These are phyloP conservation scores for Poecilia velifera DNA, from an alignment of 2,797 vertebrate genomes.

Conservation along the genomic window DNA sequence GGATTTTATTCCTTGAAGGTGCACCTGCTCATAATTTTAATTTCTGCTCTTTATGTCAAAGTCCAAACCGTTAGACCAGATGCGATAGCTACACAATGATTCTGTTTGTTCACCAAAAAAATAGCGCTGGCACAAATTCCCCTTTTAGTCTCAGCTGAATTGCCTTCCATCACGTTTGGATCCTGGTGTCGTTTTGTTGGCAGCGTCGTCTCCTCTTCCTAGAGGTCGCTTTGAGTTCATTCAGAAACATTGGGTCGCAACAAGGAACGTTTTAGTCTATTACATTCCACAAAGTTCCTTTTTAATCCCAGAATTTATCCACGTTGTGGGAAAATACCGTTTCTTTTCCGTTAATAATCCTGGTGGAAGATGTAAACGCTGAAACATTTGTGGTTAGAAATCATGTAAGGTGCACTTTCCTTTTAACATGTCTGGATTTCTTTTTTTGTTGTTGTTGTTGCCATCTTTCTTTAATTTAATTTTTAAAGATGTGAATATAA, in stretches of 20 bases:
- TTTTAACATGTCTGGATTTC: neutral
- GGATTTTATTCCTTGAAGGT: neutral
- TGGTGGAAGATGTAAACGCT: neutral
- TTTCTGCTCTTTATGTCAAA: neutral
- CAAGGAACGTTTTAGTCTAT: neutral
- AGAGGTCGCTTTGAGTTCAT: neutral
- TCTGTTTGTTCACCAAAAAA: neutral
- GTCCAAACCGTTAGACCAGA: neutral
- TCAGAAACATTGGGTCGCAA: neutral
- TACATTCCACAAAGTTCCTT: neutral
- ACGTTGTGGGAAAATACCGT: no score
- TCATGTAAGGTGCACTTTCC: neutral
- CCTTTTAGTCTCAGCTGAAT: neutral
- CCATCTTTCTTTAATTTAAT: neutral
- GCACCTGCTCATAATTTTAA: neutral
- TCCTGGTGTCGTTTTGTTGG: neutral
- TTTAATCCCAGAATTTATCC: neutral
- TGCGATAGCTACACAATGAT: neutral
- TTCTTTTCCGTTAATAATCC: neutral
- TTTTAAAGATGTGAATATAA: neutral
- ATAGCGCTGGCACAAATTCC: neutral
- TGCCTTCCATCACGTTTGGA: neutral
- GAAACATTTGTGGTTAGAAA: neutral
- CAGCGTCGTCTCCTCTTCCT: neutral
- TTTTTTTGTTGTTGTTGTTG: neutral